Conservation (phyloP, 2,113 vertebrate genomes). For the Hippocampus zosterae region DNA sequence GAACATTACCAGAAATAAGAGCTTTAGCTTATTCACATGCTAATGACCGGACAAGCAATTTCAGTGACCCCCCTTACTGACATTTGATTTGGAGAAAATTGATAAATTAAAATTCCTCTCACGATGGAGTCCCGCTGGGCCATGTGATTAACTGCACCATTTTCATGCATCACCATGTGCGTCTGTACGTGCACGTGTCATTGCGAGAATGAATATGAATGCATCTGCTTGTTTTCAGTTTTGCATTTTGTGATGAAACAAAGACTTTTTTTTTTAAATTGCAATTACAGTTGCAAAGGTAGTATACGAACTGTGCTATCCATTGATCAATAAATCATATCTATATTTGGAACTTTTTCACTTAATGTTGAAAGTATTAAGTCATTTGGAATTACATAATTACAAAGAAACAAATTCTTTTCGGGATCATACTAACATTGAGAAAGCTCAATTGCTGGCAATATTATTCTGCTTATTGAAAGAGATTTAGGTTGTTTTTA, state of each 20-base stretch:
- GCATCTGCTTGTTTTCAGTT: background rate
- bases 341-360: background rate
- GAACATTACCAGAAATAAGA: slow-evolving; percentile 62
- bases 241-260: background rate
- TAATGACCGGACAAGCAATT: slow-evolving; percentile 58
- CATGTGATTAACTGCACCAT: slow-evolving; percentile 23
- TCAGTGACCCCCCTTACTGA: slow-evolving; percentile 37
- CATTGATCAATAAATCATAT: background rate
- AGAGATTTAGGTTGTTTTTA: background rate
- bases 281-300: background rate
- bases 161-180: background rate
- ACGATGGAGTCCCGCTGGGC: slow-evolving; percentile 15
- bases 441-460: background rate
- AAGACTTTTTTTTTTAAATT: background rate
- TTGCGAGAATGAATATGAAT: background rate
- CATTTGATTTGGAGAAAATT: slow-evolving; percentile 58
- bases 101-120: slow-evolving; percentile 51
- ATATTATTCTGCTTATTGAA: background rate
- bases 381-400: background rate
- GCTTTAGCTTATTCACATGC: slow-evolving; percentile 57
- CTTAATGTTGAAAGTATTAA: background rate
- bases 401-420: background rate
- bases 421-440: background rate
- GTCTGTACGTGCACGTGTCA: slow-evolving; percentile 2
- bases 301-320: background rate